These are phyloP conservation scores for Falco rusticolus DNA, from an alignment of 2,797 vertebrate genomes.

Conservation along the genomic window DNA sequence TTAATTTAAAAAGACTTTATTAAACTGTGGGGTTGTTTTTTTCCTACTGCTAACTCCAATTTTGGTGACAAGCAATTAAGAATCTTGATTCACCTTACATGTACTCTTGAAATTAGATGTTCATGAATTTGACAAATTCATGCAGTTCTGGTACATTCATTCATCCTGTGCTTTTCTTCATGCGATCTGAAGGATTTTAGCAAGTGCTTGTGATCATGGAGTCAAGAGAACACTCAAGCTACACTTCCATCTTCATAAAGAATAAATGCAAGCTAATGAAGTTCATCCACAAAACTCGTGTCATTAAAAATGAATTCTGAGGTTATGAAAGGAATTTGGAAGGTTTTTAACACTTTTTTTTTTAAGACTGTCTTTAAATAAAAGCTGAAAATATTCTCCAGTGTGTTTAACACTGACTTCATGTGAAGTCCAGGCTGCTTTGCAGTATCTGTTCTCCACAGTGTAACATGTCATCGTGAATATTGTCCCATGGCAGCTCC, in stretches of 20 bases:
- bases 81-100: neutral
- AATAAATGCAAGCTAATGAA: neutral
- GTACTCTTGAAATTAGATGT: neutral
- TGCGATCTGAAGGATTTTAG: neutral
- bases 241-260: neutral
- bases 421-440: neutral
- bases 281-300: neutral
- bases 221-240: neutral
- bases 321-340: neutral
- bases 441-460: neutral
- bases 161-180: neutral
- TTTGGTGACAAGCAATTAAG: neutral
- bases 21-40: neutral
- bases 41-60: neutral
- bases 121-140: neutral
- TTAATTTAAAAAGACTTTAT: neutral
- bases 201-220: neutral
- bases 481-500: neutral
- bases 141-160: neutral
- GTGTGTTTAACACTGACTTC: neutral
- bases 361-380: neutral
- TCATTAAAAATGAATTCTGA: neutral
- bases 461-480: neutral
- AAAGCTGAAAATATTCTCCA: neutral
- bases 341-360: neutral